Percentiles rank a stretch among this genome's conserved stretches.
Conservation (phyloP, 2,888 invertebrate species). For the Schrankia costaestrigalis region DNA sequence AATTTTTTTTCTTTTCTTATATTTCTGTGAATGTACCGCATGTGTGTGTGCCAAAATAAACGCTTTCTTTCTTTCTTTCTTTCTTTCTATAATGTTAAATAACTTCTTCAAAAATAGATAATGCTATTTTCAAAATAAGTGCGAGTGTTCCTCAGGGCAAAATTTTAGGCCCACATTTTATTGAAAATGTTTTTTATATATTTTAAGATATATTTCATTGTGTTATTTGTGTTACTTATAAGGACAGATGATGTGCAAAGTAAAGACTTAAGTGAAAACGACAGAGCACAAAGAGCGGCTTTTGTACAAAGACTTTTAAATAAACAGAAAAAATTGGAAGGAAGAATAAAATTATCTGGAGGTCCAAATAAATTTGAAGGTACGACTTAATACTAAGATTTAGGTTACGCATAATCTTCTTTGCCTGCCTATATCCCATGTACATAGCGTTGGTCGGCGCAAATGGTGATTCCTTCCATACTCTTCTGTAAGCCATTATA, state of each 20-base stretch:
- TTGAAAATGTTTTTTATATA: background rate
- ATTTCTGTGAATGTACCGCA: too few species aligned
- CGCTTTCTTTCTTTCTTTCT: too few species aligned
- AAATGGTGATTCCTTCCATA: too few species aligned
- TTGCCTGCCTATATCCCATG: too few species aligned
- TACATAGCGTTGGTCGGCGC: too few species aligned
- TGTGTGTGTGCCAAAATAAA: too few species aligned
- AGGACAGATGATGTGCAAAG: conserved; percentile 35
- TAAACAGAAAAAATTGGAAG: conserved; percentile 86
- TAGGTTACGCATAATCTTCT: too few species aligned
- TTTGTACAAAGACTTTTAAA: conserved; percentile 86
- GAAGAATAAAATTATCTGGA: conserved; percentile 86
- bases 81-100: too few species aligned
- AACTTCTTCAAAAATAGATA: too few species aligned
- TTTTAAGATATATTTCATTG: conserved; percentile 14
- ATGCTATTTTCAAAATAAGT: too few species aligned
- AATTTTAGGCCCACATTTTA: background rate
- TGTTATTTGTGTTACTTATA: conserved; percentile 33
- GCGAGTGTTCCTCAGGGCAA: conserved; percentile 5
- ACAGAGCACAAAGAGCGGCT: conserved; percentile 70
- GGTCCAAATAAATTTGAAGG: conserved; percentile 87
- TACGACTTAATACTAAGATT: conserved; percentile 46
- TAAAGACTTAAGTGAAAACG: conserved; percentile 56
- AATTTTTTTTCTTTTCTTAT: too few species aligned
- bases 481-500: too few species aligned